Evolutionary conservation across 1,140 invertebrate genomes (phyloP), one percentile per base, ranked within the genome.

Genomic region (Trichonephila inaurata): DNA sequence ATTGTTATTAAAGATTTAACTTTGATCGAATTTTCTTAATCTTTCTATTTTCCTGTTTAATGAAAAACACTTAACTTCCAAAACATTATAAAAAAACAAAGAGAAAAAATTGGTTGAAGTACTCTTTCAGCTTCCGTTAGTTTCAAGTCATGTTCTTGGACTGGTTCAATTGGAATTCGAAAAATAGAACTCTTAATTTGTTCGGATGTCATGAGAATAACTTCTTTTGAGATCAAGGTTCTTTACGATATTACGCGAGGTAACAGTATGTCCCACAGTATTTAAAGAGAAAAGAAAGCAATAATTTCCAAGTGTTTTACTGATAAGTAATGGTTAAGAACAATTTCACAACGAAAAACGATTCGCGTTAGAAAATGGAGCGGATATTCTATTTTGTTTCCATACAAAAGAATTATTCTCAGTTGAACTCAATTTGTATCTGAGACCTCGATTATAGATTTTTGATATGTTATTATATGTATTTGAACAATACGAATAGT

Each of bases 171-270:
- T 33, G 28, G 72, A 40, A 77, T 77, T 77, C 28, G 72, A 77
- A 77, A 21, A 72, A 72, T 10, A 72, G 12, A 0, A 77, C 16
- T 77, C 21, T 40, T 66, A 69, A 69, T 69, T 66, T 69, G 66
- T 14, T 2, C 10, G n/a, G 66, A 69, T 69, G 66, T 69, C 66
- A 69, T 77, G 72, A 77, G 72, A 77, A 24, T 16, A 33, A 40
- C 72, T 33, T 77, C 72, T 77, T 77, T 77, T 77, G 33, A 77
- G 72, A 77, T 77, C 72, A 77, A 77, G 72, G 72, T 77, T 21
- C 33, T 28, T 18, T 24, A 77, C 28, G 14, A 77, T 40, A 77
- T 77, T 33, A 77, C 24, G 12, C 24, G 33, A 33, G 33, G 33
- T 77, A 33, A 40, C 28, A 77, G 28, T 77, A 16, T 77, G 72